phyloP scores from a whole-genome alignment of 92 coral and sea anemone genomes.

The Epizoanthus stellaris region DNA sequence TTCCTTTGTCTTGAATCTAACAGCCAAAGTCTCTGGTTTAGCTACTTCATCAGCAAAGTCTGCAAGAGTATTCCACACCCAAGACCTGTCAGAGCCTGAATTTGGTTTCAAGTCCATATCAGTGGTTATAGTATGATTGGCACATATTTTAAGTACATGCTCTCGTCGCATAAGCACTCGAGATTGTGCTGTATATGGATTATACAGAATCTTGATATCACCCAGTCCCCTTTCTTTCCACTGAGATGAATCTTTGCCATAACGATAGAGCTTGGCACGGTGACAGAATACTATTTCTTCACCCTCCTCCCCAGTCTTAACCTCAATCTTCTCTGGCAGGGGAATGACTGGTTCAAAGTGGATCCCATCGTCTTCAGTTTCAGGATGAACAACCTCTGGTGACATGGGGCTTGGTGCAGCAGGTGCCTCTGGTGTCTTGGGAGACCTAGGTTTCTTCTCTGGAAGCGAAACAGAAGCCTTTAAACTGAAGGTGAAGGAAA shows the following conservation, averaged over 20 bases:
- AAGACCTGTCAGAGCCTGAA: conserved; percentile 80
- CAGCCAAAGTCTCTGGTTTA: conserved; percentile 82
- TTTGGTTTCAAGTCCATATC: conserved; percentile 87
- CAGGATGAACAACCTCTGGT: conserved; percentile 67
- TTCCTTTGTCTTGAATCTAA: conserved; percentile 77
- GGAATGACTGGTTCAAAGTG: conserved; percentile 95
- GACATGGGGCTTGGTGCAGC: conserved; percentile 54
- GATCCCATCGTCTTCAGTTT: conserved; percentile 81
- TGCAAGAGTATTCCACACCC: conserved; percentile 92
- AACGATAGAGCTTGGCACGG: conserved; percentile 90
- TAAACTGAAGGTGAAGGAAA: conserved; percentile 72
- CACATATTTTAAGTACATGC: conserved; percentile 90
- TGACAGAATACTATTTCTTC: conserved; percentile 77
- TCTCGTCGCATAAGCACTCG: conserved; percentile 96
- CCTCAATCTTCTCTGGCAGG: conserved; percentile 80
- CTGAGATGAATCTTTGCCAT: conserved; percentile 71
- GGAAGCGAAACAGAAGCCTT: conserved; percentile 53
- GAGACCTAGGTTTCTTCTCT: conserved; percentile 30
- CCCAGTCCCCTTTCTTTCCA: conserved; percentile 99
- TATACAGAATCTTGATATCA: conserved; percentile 77
- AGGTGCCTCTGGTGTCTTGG: conserved; percentile 47
- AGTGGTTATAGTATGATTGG: conserved; percentile 83
- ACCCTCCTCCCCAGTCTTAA: conserved; percentile 90
- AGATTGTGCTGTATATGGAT: conserved; percentile 63
- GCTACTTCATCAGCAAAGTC: conserved; percentile 89